phyloP scores from a whole-genome alignment of 2,888 invertebrate species.

The Cryptus viduatorius region DNA sequence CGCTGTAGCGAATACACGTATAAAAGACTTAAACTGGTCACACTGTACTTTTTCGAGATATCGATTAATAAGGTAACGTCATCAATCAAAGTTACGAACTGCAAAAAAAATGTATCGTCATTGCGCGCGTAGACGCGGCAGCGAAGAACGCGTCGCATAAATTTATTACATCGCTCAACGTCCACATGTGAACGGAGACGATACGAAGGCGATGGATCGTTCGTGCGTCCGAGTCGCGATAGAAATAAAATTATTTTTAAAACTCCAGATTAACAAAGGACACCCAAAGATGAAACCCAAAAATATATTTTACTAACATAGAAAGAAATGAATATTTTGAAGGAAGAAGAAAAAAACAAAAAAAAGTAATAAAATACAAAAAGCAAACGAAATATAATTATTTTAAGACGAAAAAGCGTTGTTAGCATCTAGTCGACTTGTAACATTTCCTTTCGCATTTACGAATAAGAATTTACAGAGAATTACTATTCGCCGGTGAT shows the following conservation, averaged over 20 bases:
- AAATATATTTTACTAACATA: conserved; percentile 81
- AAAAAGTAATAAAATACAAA: conserved; percentile 25
- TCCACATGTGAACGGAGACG: not conserved
- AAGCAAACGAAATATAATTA: conserved; percentile 67
- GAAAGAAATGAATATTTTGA: conserved; percentile 73
- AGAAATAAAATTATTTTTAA: conserved; percentile 73
- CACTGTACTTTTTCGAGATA: conserved; percentile 19
- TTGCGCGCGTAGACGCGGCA: conserved; percentile 2
- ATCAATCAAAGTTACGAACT: conserved; percentile 8
- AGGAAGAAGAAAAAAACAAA: conserved; percentile 8
- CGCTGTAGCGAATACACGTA: not conserved
- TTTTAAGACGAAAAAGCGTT: conserved; percentile 75
- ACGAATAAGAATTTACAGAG: conserved; percentile 55
- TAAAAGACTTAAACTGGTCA: conserved; percentile 31
- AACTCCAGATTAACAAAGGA: conserved; percentile 74
- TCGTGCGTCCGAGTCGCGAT: conserved; percentile 35
- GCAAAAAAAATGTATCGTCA: conserved; percentile 20
- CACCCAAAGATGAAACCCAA: conserved; percentile 83
- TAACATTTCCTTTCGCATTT: conserved; percentile 63
- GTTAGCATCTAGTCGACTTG: conserved; percentile 74
- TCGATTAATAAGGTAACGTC: conserved; percentile 12
- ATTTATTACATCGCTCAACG: conserved; percentile 15
- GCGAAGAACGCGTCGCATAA: not conserved
- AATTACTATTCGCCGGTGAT: conserved; percentile 53
- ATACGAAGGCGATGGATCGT: conserved; percentile 51